These are phyloP conservation scores for Tarsius wallacei DNA, from an alignment of 2,797 vertebrate genomes.

Conservation along the genomic window DNA sequence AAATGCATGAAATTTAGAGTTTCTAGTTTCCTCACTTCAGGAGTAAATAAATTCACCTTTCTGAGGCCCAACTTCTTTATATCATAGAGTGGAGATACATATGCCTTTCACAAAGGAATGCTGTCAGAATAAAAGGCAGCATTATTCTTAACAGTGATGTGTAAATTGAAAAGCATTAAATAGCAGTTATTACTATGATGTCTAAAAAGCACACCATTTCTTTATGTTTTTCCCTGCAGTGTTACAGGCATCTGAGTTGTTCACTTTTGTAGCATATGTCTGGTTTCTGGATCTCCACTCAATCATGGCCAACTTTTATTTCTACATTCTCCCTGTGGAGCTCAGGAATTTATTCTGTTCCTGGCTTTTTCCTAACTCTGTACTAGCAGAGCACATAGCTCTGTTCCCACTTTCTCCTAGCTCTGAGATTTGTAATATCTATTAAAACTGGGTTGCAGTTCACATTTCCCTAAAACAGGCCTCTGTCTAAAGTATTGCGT, in stretches of 20 bases:
- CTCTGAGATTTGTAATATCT: constrained; percentile 56
- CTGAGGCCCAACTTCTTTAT: constrained; percentile 18
- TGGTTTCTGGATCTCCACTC: neutral
- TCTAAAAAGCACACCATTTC: neutral
- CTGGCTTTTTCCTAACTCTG: constrained; percentile 25
- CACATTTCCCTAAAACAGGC: constrained; percentile 65
- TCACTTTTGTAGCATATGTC: constrained; percentile 1
- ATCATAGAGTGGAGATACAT: neutral
- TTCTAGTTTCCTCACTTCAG: neutral
- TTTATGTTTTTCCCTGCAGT: neutral
- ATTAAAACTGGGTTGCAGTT: neutral
- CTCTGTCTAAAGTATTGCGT: neutral
- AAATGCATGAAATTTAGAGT: constrained; percentile 48
- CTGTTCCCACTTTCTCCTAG: neutral
- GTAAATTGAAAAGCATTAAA: neutral
- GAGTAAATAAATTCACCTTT: constrained; percentile 22
- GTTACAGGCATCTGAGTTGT: neutral
- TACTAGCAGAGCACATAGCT: constrained; percentile 31
- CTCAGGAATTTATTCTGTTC: constrained; percentile 66
- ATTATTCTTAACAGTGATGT: neutral
- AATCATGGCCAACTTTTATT: constrained; percentile 30
- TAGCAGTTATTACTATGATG: neutral
- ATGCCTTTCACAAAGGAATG: constrained; percentile 29
- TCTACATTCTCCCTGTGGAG: neutral
- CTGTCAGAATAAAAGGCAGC: constrained; percentile 3